Percentiles rank a stretch among this genome's conserved stretches.
Evolutionary conservation across 2,888 invertebrate species (phyloP).

Genomic region (Smittia aterrima): DNA sequence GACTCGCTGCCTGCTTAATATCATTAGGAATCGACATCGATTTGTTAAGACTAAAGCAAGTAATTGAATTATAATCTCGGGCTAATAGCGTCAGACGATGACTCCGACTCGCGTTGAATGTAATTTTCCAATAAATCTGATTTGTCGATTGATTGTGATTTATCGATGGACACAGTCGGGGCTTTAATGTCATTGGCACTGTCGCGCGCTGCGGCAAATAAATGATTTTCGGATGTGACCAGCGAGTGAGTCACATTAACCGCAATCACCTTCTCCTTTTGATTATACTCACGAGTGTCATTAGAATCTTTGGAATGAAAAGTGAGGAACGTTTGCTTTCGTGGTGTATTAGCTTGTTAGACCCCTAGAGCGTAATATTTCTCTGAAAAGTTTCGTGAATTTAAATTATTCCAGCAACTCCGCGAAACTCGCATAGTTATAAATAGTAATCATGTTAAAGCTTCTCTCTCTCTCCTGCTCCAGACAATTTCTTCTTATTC

Average conservation of each 20-base stretch:
- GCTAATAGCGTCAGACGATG: background rate
- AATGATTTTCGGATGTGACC: too few species aligned
- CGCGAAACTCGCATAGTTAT: background rate
- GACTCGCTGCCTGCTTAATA: too few species aligned
- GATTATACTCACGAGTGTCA: too few species aligned
- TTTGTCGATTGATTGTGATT: constrained; percentile 12
- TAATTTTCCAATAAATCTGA: background rate
- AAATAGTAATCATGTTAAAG: constrained; percentile 34
- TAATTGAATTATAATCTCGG: background rate
- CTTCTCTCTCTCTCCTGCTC: background rate
- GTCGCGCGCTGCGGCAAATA: background rate
- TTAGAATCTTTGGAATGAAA: too few species aligned
- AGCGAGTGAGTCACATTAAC: too few species aligned
- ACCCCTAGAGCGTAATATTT: constrained; percentile 3
- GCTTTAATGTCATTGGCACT: background rate
- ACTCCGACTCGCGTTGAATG: background rate
- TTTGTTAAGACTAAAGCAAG: background rate
- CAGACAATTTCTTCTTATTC: background rate
- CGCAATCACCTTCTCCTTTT: too few species aligned
- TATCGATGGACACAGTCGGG: background rate
- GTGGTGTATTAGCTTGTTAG: constrained; percentile 7
- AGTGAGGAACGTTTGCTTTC: too few species aligned
- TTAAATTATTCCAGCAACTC: background rate
- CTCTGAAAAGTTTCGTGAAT: background rate
- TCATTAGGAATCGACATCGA: too few species aligned